A percentile compares a stretch with the other conserved stretches of the same genome.
Conservation (phyloP, 2,113 vertebrate species). For the Passerina amoena region DNA sequence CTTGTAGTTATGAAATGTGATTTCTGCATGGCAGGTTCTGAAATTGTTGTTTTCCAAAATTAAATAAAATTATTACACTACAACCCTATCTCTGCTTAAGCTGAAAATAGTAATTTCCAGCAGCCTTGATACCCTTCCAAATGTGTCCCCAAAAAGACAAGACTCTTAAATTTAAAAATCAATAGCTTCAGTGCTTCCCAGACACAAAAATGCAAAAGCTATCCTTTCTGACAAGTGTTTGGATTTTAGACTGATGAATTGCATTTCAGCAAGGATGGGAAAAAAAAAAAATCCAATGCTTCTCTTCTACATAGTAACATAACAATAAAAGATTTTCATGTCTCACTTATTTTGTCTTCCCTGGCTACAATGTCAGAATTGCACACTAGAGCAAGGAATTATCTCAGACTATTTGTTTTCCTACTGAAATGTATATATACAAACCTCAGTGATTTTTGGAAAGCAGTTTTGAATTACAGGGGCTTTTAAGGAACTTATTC, state of each 20-base stretch:
- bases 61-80: background rate
- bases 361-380: background rate
- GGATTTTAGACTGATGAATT: conserved; percentile 50
- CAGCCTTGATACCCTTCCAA: background rate
- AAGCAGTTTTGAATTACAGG: background rate
- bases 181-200: conserved; percentile 33
- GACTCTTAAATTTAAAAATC: conserved; percentile 57
- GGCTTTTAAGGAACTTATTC: accelerated
- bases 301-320: background rate
- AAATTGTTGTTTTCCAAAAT: background rate
- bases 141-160: background rate
- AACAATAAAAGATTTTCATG: conserved; percentile 18
- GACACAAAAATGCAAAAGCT: conserved; percentile 7
- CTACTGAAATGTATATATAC: background rate
- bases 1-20: background rate
- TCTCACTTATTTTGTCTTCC: background rate
- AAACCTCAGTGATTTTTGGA: background rate
- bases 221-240: conserved; percentile 35
- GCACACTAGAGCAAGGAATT: background rate
- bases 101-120: background rate
- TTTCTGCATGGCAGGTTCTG: background rate
- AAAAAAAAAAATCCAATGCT: background rate
- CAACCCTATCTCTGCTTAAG: background rate
- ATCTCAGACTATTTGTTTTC: background rate
- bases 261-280: background rate